Evolutionary conservation across 2,888 invertebrate genomes (phyloP), one percentile per base, ranked within the genome.

Genomic region (Galeopsomyia nigrocyanea): DNA sequence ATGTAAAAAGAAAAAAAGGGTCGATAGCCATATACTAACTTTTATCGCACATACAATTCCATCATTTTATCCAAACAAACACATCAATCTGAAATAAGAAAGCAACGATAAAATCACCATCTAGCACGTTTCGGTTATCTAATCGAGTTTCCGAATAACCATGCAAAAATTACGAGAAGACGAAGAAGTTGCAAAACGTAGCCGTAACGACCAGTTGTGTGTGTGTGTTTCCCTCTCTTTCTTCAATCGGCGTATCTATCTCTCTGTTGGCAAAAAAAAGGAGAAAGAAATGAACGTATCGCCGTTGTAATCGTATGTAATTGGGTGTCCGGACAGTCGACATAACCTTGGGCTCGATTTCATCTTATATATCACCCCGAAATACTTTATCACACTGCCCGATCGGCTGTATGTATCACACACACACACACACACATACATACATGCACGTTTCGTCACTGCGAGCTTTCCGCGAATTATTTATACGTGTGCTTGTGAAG

Each of bases 271-370:
- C 39, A 10, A 39, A 39, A 39, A 3, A 13, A 39, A 67, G 66
- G 56, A 50, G 50, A 51, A 62, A 63, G 7, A 39, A 39, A 39
- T 9, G 39, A 10, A 39, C 7, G 13, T 39, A 39, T 39, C 5
- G 10, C 7, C 10, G 10, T 39, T 39, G 77, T 83, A 84, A 84
- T 82, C 78, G 68, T 81, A 83, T 84, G 83, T 83, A 83, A 82
- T 80, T 84, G 81, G 83, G 83, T 82, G 82, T 82, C 82, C 80
- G 78, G 80, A 78, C 79, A 78, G 79, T 75, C 79, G 63, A 53
- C 57, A 77, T 82, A 84, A 84, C 84, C 84, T 85, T 85, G 84
- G 80, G 80, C 82, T 68, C 82, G 74, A 81, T 83, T 81, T 78
- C 74, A 76, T 80, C 61, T 58, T 39, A 3, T 5, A 26, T 26